phyloP scores from a whole-genome alignment of 1,140 invertebrate species.

The Procambarus virginalis region DNA sequence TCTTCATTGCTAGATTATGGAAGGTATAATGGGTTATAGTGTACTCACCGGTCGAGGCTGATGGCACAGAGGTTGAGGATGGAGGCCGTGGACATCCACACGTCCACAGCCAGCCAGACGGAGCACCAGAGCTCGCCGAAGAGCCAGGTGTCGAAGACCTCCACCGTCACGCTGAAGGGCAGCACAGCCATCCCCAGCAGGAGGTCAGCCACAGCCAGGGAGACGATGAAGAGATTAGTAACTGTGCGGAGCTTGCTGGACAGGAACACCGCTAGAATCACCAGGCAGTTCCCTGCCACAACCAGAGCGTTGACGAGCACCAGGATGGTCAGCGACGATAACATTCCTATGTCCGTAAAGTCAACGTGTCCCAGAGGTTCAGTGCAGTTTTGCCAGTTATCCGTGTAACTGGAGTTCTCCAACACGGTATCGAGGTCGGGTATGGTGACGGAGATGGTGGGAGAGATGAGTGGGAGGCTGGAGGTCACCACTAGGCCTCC shows the following conservation, averaged over 20 bases:
- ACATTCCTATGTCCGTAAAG: conserved; percentile 84
- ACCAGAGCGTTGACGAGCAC: conserved; percentile 89
- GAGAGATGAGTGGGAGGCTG: background rate
- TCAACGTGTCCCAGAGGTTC: conserved; percentile 83
- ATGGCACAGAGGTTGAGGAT: conserved; percentile 88
- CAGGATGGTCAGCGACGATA: conserved; percentile 84
- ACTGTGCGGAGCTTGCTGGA: conserved; percentile 90
- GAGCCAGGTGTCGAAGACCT: conserved; percentile 87
- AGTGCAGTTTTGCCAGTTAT: conserved; percentile 77
- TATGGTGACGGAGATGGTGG: background rate
- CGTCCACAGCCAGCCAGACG: conserved; percentile 94
- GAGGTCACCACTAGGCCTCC: background rate
- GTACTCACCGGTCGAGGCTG: conserved; percentile 75
- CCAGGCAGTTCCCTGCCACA: conserved; percentile 90
- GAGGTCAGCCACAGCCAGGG: conserved; percentile 92
- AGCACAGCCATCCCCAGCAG: conserved; percentile 93
- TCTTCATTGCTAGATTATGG: too few relatives aligned
- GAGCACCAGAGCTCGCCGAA: conserved; percentile 94
- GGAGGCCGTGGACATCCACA: conserved; percentile 97
- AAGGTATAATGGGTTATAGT: background rate
- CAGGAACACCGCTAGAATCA: conserved; percentile 92
- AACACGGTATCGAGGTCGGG: conserved; percentile 11
- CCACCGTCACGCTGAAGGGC: conserved; percentile 67
- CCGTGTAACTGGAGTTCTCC: conserved; percentile 21
- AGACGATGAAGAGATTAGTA: conserved; percentile 96